phyloP scores from a whole-genome alignment of 2,113 vertebrate genomes.

The Cervus canadensis region DNA sequence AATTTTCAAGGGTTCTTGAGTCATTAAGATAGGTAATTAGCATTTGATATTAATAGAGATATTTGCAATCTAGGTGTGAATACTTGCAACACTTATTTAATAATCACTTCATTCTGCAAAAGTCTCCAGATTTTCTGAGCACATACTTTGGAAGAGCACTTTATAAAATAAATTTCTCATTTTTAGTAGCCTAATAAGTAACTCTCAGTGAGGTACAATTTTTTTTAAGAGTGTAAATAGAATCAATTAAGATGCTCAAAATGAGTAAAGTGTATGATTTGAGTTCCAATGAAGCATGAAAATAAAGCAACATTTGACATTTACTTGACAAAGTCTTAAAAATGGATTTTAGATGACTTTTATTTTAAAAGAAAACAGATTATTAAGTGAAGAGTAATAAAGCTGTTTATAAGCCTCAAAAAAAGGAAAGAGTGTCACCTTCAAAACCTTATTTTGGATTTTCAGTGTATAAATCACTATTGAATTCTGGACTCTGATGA shows the following conservation, averaged over 20 bases:
- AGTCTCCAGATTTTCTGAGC: slow-evolving; percentile 22
- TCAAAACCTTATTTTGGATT: background rate
- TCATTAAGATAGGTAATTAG: slow-evolving; percentile 10
- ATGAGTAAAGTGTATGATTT: background rate
- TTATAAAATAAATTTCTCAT: slow-evolving; percentile 37
- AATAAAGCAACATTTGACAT: background rate
- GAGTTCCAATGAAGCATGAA: background rate
- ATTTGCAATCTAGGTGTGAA: slow-evolving; percentile 15
- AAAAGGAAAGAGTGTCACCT: background rate
- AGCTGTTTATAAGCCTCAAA: background rate
- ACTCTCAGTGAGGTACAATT: background rate
- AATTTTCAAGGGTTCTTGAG: slow-evolving; percentile 36
- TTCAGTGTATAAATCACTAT: background rate
- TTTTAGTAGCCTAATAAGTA: slow-evolving; percentile 14
- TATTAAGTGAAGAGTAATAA: background rate
- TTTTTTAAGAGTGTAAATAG: slow-evolving; percentile 10
- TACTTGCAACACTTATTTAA: slow-evolving; percentile 19
- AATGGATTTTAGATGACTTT: background rate
- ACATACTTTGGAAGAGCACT: slow-evolving; percentile 10
- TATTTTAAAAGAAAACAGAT: background rate
- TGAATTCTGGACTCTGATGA: background rate
- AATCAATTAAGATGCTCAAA: slow-evolving; percentile 10
- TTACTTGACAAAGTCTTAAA: background rate
- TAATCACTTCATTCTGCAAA: background rate
- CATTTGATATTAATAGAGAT: slow-evolving; percentile 30